Percentiles rank a stretch among this genome's conserved stretches.
phyloP scores from a whole-genome alignment of 2,888 invertebrate species.

The Dendrolimus houi region DNA sequence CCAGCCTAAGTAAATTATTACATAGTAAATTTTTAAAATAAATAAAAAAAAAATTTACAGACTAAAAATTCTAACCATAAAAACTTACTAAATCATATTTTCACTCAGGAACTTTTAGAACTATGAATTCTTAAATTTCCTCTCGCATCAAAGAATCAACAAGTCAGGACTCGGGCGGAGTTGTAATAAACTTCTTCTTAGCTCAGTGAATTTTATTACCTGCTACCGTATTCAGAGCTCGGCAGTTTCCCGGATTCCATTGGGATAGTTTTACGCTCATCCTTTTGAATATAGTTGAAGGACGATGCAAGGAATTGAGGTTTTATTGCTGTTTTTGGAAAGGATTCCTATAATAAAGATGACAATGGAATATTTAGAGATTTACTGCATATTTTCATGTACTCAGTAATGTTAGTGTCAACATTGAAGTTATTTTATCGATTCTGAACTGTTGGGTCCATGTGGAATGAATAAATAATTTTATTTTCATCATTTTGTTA shows the following conservation, averaged over 20 bases:
- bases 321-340: not conserved
- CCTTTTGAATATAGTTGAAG: not conserved
- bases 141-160: not conserved
- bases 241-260: not conserved
- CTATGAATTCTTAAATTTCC: not conserved
- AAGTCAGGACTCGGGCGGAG: not conserved
- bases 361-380: not conserved
- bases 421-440: too few species aligned
- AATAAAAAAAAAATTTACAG: too few species aligned
- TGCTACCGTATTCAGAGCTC: not conserved
- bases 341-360: not conserved
- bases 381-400: too few species aligned
- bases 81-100: not conserved
- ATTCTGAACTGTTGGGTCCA: too few species aligned
- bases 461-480: too few species aligned
- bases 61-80: not conserved
- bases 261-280: not conserved
- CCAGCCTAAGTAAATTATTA: too few species aligned
- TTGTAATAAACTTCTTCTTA: not conserved
- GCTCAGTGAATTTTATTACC: not conserved
- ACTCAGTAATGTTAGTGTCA: too few species aligned
- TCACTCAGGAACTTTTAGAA: not conserved
- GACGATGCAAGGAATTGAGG: not conserved
- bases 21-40: too few species aligned
- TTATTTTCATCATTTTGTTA: too few species aligned